Conservation (phyloP, 2,888 invertebrate species). For the Drosophila demipolita region DNA sequence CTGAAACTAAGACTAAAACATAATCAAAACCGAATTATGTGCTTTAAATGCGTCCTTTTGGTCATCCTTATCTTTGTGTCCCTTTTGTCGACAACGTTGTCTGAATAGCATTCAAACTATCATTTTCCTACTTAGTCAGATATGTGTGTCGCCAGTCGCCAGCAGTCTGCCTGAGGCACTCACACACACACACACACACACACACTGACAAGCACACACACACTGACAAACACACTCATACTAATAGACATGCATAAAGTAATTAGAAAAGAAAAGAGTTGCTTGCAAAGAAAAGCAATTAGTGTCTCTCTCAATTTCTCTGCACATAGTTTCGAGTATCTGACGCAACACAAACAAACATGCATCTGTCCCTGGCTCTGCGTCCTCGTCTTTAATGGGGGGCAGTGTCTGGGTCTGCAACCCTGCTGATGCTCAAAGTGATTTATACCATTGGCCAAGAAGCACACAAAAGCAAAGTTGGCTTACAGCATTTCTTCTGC, state of each 20-base stretch:
- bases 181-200: constrained; percentile 11
- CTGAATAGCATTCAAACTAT: constrained; percentile 75
- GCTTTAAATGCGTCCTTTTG: constrained; percentile 78
- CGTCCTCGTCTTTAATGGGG: constrained; percentile 33
- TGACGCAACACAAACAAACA: constrained; percentile 60
- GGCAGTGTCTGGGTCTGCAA: constrained; percentile 2
- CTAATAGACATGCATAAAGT: constrained; percentile 64
- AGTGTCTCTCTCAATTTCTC: constrained; percentile 81
- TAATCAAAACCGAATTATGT: constrained; percentile 81
- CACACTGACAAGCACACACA: constrained; percentile 17
- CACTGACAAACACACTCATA: constrained; percentile 21
- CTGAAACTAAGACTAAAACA: constrained; percentile 70
- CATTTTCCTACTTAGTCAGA: constrained; percentile 78
- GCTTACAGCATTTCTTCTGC: constrained; percentile 11
- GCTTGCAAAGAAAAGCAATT: constrained; percentile 77
- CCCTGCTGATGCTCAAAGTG: constrained; percentile 51
- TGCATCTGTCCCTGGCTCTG: constrained; percentile 32
- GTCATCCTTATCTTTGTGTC: constrained; percentile 53
- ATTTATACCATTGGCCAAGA: constrained; percentile 74
- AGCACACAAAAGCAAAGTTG: constrained; percentile 47
- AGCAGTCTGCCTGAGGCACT: constrained; percentile 56
- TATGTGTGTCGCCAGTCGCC: constrained; percentile 80
- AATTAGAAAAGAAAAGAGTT: constrained; percentile 79
- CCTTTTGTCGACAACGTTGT: constrained; percentile 55
- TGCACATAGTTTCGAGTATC: constrained; percentile 67